Percentiles rank a stretch among this genome's conserved stretches.
Conservation (phyloP, 2,797 vertebrate species). For the Melanotaenia boesemani region DNA sequence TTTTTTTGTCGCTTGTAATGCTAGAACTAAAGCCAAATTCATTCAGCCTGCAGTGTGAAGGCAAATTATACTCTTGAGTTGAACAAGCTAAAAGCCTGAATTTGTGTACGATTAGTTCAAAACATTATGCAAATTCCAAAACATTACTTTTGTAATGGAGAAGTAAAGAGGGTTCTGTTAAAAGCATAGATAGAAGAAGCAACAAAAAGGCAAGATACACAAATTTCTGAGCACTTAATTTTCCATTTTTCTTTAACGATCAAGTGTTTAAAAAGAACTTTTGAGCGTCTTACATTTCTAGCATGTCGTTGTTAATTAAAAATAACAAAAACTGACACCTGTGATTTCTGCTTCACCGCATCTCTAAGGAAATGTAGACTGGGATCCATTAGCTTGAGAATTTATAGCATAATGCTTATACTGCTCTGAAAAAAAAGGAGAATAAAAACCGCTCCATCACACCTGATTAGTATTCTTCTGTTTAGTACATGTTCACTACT, state of each 20-base stretch:
- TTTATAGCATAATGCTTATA: conserved; percentile 22
- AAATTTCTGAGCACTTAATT: neutral
- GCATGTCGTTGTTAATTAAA: conserved; percentile 11
- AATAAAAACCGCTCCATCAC: conserved; percentile 26
- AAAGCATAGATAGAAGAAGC: conserved; percentile 17
- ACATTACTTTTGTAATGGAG: conserved; percentile 14
- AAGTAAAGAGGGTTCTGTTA: conserved; percentile 6
- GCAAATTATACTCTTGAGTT: conserved; percentile 61
- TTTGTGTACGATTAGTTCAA: conserved; percentile 41
- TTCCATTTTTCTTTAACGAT: conserved; percentile 2
- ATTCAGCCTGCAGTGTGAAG: conserved; percentile 28
- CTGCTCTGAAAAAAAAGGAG: neutral
- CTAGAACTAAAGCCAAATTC: conserved; percentile 38
- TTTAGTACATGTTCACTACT: conserved; percentile 22
- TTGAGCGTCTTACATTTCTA: conserved; percentile 12
- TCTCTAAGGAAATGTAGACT: conserved; percentile 48
- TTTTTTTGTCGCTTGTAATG: neutral
- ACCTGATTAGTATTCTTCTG: conserved; percentile 25
- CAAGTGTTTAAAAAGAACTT: neutral
- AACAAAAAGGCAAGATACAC: neutral
- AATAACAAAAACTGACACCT: neutral
- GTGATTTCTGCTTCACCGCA: neutral
- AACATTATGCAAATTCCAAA: conserved; percentile 13
- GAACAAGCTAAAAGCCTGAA: conserved; percentile 60
- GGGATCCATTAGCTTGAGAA: conserved; percentile 27